phyloP scores from a whole-genome alignment of 2,797 vertebrate species.

The Phrynocephalus forsythii region DNA sequence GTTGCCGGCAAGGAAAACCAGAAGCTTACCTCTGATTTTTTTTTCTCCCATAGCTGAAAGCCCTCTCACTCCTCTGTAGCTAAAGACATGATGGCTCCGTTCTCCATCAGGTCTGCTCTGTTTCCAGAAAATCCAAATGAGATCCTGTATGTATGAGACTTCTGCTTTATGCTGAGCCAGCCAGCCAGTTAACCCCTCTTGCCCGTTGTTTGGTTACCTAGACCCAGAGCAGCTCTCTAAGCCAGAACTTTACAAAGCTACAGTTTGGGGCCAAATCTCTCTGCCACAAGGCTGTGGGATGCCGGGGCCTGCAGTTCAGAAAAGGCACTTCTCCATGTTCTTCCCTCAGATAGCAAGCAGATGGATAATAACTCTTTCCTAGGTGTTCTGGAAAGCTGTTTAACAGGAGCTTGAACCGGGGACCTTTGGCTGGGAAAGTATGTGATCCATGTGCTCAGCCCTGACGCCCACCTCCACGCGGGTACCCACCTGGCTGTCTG shows the following conservation, averaged over 20 bases:
- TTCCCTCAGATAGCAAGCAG: not conserved
- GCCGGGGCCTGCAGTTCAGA: not conserved
- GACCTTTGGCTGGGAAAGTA: not conserved
- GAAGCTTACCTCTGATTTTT: too few species aligned
- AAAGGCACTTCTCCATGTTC: not conserved
- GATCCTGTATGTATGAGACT: not conserved
- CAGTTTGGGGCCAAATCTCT: not conserved
- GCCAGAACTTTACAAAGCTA: not conserved
- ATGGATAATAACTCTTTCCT: not conserved
- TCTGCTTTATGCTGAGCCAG: not conserved
- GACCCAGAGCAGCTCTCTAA: not conserved
- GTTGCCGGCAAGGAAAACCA: not conserved
- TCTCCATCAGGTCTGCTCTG: not conserved
- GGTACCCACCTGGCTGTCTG: slow-evolving; percentile 78
- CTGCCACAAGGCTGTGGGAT: not conserved
- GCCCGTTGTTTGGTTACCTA: not conserved
- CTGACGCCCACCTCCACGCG: too few species aligned
- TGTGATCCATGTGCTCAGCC: rapidly evolving
- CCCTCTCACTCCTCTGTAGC: not conserved
- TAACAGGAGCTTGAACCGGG: not conserved
- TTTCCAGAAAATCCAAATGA: too few species aligned
- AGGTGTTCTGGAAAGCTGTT: not conserved
- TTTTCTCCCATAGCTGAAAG: not conserved
- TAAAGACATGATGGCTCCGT: too few species aligned
- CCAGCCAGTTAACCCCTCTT: too few species aligned